Conservation (phyloP, 2,113 vertebrate genomes). For the Cephalophus harveyi region DNA sequence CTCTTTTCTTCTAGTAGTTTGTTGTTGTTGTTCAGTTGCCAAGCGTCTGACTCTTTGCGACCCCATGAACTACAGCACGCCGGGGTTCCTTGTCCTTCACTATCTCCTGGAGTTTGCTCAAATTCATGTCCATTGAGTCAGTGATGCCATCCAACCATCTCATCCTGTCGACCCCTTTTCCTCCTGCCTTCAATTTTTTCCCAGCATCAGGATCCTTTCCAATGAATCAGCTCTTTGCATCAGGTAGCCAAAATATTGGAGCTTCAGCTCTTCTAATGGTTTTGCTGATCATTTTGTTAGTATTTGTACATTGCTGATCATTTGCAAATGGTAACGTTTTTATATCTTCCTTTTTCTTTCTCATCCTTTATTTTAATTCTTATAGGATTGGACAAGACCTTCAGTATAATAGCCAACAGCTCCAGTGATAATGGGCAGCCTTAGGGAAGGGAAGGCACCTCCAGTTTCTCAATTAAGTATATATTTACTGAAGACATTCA, state of each 20-base stretch:
- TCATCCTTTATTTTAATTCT: neutral
- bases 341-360: neutral
- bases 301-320: neutral
- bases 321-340: neutral
- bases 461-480: neutral
- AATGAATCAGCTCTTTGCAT: neutral
- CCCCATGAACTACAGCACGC: neutral
- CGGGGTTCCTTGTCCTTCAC: neutral
- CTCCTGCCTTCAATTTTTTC: neutral
- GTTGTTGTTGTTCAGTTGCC: neutral
- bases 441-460: neutral
- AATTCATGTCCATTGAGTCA: neutral
- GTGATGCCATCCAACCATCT: neutral
- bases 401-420: neutral
- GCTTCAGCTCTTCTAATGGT: neutral
- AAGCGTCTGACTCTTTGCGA: neutral
- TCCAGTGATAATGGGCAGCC: neutral
- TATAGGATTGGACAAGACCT: neutral
- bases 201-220: neutral
- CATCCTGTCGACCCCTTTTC: neutral
- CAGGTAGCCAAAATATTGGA: neutral
- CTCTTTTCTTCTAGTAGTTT: neutral
- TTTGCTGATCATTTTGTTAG: neutral
- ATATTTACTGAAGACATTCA: neutral
- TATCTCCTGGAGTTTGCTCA: neutral